Evolutionary conservation across 2,797 vertebrate genomes (phyloP), one percentile per base, ranked within the genome.

Genomic region (Bryconaethiops microstoma): DNA sequence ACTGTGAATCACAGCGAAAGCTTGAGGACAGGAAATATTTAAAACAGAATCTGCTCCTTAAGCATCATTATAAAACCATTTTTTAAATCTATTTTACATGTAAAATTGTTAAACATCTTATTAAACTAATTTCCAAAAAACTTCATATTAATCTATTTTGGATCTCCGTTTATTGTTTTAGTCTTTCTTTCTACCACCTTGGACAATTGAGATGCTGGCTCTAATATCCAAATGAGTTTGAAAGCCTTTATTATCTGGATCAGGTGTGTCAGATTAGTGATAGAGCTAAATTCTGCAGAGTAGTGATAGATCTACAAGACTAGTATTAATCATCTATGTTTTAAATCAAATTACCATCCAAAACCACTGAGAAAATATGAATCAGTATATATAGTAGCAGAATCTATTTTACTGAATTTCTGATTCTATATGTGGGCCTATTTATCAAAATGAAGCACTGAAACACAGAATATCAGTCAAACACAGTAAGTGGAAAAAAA

Each of bases 1-100:
- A 84, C 78, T 74, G 75, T 72, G 35, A 83, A 73, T 64, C 25
- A 42, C 2, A 6, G 50, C 14, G 40, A 48, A 70, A 62, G 40
- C 16, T 39, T 25, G 35, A 69, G 59, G 39, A 68, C 40, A 69
- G 62, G 25, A 40, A 64, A 54, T 39, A 62, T 57, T 68, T 68
- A 17, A 35, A 72, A 54, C 14, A 72, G 25, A 72, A 72, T 55
- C 14, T 72, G 2, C 50, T 72, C 17, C 50, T 67, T 67, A 67
- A 40, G 48, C 14, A 9, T 72, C 29, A 71, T 71, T 71, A 72
- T 29, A 55, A 19, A 23, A 3, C 23, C 48, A 71, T 54, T 54
- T 54, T 17, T 19, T 35, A 39, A 54, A 55, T 55, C 48, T 54
- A 19, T 17, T 55, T 29, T 5, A 2, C 5, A 5, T 54, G 14